Evolutionary conservation across 2,888 invertebrate genomes (phyloP).

Genomic region (Eristalis intricaria): DNA sequence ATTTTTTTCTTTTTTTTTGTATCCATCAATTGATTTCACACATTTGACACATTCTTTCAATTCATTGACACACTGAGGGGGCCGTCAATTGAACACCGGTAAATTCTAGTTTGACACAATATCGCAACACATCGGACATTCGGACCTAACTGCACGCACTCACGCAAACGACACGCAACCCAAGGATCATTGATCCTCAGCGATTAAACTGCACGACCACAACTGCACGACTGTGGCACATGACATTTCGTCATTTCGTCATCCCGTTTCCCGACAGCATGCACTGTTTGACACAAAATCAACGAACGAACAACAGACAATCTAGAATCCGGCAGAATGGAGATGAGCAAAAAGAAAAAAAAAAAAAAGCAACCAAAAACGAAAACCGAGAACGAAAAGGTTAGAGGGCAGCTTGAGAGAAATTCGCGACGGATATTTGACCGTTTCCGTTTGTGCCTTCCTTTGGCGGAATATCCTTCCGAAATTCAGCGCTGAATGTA

Average conservation of each 20-base stretch:
- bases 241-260: constrained; percentile 36
- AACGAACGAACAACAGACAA: constrained; percentile 4
- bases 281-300: constrained; percentile 31
- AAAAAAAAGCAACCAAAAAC: constrained; percentile 8
- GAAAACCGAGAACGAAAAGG: constrained; percentile 9
- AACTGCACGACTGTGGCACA: constrained; percentile 10
- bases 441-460: constrained; percentile 39
- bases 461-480: constrained; percentile 39
- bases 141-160: constrained; percentile 66
- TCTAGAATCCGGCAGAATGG: background rate
- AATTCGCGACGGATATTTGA: constrained; percentile 68
- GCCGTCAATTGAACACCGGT: constrained; percentile 43
- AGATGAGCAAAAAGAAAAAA: constrained; percentile 15
- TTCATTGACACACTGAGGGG: constrained; percentile 24
- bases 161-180: constrained; percentile 69
- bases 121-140: constrained; percentile 41
- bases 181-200: constrained; percentile 70
- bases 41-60: constrained; percentile 37
- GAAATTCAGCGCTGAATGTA: constrained; percentile 26
- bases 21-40: constrained; percentile 45
- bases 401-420: background rate
- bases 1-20: constrained; percentile 18
- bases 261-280: constrained; percentile 2
- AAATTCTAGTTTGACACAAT: constrained; percentile 63
- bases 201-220: constrained; percentile 57